Conservation (phyloP, 2,888 invertebrate genomes). For the Nephrocerus scutellatus region DNA sequence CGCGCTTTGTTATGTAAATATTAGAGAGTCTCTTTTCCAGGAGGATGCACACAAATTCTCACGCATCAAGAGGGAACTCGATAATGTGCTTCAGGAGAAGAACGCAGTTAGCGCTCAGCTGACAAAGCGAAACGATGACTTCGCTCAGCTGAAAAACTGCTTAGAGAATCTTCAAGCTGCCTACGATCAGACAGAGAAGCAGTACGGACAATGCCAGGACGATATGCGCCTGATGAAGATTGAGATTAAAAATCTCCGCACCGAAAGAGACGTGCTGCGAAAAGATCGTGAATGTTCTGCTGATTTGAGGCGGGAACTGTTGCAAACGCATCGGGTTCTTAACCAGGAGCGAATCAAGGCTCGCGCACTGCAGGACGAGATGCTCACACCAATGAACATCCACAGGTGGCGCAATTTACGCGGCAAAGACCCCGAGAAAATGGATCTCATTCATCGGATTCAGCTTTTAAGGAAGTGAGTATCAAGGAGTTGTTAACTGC, state of each 20-base stretch:
- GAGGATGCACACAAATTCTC: slow-evolving; percentile 62
- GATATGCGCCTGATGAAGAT: slow-evolving; percentile 78
- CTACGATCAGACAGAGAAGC: slow-evolving; percentile 62
- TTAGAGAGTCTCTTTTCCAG: slow-evolving; percentile 32
- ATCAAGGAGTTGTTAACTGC: not conserved
- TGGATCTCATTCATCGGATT: slow-evolving; percentile 74
- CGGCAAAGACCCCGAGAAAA: slow-evolving; percentile 79
- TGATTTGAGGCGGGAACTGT: slow-evolving; percentile 69
- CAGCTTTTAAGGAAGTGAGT: slow-evolving; percentile 71
- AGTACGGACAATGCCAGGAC: slow-evolving; percentile 70
- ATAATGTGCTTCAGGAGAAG: slow-evolving; percentile 66
- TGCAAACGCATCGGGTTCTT: slow-evolving; percentile 66
- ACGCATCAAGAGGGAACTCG: slow-evolving; percentile 66
- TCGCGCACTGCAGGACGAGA: slow-evolving; percentile 79
- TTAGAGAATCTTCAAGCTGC: slow-evolving; percentile 72
- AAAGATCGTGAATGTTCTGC: slow-evolving; percentile 73
- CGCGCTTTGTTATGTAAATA: not conserved
- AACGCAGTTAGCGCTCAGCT: slow-evolving; percentile 78
- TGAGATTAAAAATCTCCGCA: slow-evolving; percentile 73
- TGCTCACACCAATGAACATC: slow-evolving; percentile 86
- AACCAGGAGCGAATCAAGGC: slow-evolving; percentile 77
- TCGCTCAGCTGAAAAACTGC: slow-evolving; percentile 69
- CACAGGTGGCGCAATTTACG: slow-evolving; percentile 85
- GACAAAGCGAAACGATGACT: slow-evolving; percentile 75
- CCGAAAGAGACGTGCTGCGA: slow-evolving; percentile 62